phyloP scores from a whole-genome alignment of 2,113 vertebrate species.

The Sapayoa aenigma region DNA sequence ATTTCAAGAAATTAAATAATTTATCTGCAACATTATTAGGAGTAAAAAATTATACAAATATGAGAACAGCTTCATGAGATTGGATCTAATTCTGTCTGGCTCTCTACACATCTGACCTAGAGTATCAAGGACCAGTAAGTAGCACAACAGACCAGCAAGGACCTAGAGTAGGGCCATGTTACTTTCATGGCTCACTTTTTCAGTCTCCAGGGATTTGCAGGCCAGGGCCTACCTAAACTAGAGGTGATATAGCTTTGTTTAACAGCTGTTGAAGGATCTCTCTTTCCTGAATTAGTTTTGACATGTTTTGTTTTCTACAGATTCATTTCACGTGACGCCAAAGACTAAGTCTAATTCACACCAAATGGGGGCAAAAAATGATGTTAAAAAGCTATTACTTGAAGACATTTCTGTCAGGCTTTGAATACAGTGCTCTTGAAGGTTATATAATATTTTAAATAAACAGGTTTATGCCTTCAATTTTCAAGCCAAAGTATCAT shows the following conservation, averaged over 20 bases:
- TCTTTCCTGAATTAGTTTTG: neutral
- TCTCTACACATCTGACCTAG: neutral
- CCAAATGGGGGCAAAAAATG: neutral
- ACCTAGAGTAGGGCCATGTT: neutral
- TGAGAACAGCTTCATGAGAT: neutral
- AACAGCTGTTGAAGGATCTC: neutral
- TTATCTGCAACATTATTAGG: neutral
- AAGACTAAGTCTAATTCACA: neutral
- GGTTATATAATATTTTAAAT: neutral
- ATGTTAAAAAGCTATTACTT: neutral
- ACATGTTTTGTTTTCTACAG: neutral
- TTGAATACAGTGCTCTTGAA: neutral
- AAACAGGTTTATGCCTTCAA: neutral
- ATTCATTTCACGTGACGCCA: neutral
- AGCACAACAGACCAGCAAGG: neutral
- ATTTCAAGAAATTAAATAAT: neutral
- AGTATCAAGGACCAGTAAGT: too few relatives aligned
- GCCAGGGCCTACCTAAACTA: neutral
- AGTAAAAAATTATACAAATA: neutral
- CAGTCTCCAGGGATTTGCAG: neutral
- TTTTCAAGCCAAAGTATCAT: slow-evolving; percentile 31
- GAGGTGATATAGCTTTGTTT: neutral
- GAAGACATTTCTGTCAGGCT: neutral
- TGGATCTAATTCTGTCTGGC: neutral
- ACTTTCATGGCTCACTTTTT: neutral